A percentile compares a stretch with the other conserved stretches of the same genome.
Evolutionary conservation across 2,113 vertebrate species (phyloP).

Genomic region (Dendropsophus ebraccatus): DNA sequence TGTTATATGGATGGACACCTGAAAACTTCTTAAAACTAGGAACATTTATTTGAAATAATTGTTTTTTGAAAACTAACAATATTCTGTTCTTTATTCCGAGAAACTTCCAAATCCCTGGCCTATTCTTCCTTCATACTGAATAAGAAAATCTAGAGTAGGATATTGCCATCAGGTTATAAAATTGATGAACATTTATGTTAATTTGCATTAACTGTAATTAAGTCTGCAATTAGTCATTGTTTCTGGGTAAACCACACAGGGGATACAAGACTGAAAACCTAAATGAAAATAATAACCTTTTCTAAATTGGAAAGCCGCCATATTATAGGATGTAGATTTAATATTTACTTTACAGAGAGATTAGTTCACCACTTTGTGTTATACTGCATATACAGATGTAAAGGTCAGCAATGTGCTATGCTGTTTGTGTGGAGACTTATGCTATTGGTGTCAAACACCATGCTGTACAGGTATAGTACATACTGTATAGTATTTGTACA

Average conservation of each 20-base stretch:
- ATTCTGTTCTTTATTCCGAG: not conserved
- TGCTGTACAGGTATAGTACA: no score
- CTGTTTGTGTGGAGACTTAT: no score
- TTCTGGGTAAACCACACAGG: conserved; percentile 14
- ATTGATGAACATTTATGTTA: conserved; percentile 29
- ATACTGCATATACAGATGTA: not conserved
- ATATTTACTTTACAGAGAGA: not conserved
- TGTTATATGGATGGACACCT: not conserved
- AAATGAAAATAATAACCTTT: conserved; percentile 7
- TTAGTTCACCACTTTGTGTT: not conserved
- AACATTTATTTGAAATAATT: not conserved
- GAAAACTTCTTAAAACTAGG: not conserved
- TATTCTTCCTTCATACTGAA: not conserved
- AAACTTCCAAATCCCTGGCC: not conserved
- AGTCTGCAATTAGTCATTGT: conserved; percentile 21
- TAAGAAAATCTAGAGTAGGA: conserved; percentile 12
- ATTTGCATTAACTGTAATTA: conserved; percentile 36
- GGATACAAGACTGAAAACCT: not conserved
- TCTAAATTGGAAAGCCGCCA: not conserved
- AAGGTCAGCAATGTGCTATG: no score
- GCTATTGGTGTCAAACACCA: no score
- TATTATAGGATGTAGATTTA: not conserved
- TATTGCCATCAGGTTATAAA: conserved; percentile 12
- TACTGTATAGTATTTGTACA: no score
- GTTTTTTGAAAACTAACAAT: not conserved